Evolutionary conservation across 2,888 invertebrate species (phyloP), one percentile per base, ranked within the genome.

Genomic region (Phasia obesa): DNA sequence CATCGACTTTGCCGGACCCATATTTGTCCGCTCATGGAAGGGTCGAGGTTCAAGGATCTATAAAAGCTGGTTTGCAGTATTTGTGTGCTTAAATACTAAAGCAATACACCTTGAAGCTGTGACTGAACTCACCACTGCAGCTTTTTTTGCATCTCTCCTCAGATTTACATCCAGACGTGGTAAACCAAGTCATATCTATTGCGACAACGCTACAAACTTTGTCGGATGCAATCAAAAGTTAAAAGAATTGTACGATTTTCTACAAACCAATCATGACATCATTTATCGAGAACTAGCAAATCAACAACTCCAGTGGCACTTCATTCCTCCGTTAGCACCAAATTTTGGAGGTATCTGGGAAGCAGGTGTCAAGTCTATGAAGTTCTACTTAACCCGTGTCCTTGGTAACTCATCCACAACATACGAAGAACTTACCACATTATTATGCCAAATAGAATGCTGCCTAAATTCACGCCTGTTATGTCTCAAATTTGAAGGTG

Each of bases 311-410:
- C 62, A 77, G 7, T 91, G 89, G 89, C 85, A 88, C 38, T 91
- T 90, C 62, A 88, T 85, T 19, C 89, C 89, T 4, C 88, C 89
- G 3, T 75, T 76, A 25, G 85, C 88, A 4, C 88, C 89, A 1
- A 88, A 90, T 67, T 88, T 88, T 53, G 88, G 90, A 2, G 89
- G 89, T 1, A 64, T 89, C 4, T 90, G 89, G 88, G 89, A 90
- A 75, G 87, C 88, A 1, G 87, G 86, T 4, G 88, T 90, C 0
- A n/a, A n/a, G n/a, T n/a, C n/a, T n/a, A n/a, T n/a, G n/a, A n/a
- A n/a, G n/a, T n/a, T n/a, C n/a, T n/a, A n/a, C n/a, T n/a, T n/a
- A n/a, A n/a, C n/a, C n/a, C n/a, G n/a, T n/a, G n/a, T n/a, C n/a
- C n/a, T n/a, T n/a, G n/a, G n/a, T n/a, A n/a, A n/a, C n/a, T n/a